Percentiles rank a stretch among this genome's conserved stretches.
Evolutionary conservation across 1,140 invertebrate genomes (phyloP).

Genomic region (Wiebesia pumilae): DNA sequence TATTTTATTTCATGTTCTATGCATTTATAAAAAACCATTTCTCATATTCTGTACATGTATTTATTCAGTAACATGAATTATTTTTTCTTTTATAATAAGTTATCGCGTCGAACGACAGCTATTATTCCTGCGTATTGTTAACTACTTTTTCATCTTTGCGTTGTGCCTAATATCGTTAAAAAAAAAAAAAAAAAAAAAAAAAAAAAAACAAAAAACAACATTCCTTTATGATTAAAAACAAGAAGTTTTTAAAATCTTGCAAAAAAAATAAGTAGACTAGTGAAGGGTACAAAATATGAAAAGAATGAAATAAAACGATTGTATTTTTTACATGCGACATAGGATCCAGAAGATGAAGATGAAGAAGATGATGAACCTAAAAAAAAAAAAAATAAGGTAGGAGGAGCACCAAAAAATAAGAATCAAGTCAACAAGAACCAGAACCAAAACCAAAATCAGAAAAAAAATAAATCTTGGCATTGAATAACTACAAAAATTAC

Average conservation of each 20-base stretch:
- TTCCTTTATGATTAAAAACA: conserved; percentile 1
- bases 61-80: conserved; percentile 28
- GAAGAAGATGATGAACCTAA: conserved; percentile 74
- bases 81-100: conserved; percentile 62
- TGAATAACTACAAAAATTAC: conserved; percentile 36
- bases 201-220: no score
- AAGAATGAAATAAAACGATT: conserved; percentile 51
- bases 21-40: conserved; percentile 41
- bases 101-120: conserved; percentile 59
- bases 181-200: no score
- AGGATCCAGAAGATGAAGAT: conserved; percentile 73
- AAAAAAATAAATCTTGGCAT: conserved; percentile 51
- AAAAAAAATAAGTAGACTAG: conserved; percentile 7
- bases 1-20: conserved; percentile 45
- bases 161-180: conserved; percentile 44
- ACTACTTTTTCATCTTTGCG: conserved; percentile 62
- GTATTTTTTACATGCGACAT: conserved; percentile 59
- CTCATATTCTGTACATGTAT: conserved; percentile 22
- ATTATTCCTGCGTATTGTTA: conserved; percentile 51
- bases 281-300: neutral
- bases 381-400: conserved; percentile 70
- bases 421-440: conserved; percentile 51
- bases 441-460: conserved; percentile 50
- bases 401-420: conserved; percentile 46
- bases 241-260: no score